A percentile compares a stretch with the other conserved stretches of the same genome.
These are phyloP conservation scores for Takifugu bimaculatus DNA, from an alignment of 2,113 vertebrate genomes.

Conservation along the genomic window DNA sequence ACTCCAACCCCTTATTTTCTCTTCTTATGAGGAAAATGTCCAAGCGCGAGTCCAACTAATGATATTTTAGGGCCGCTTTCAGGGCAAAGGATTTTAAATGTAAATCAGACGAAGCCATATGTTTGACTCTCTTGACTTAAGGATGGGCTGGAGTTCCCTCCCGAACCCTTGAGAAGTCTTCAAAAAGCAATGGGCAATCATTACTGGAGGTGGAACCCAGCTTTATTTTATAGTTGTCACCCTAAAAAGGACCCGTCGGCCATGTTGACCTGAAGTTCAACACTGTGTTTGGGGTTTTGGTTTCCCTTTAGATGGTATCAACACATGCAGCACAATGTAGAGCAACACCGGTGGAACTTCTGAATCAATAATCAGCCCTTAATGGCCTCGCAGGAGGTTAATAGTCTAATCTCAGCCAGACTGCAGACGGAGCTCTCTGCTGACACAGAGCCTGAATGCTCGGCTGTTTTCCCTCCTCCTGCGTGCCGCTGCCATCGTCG, in stretches of 20 bases:
- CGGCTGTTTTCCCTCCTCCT: conserved; percentile 19
- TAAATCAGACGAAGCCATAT: not conserved
- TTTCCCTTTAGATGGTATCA: not conserved
- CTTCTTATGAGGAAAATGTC: too few species aligned
- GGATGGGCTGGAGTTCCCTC: too few species aligned
- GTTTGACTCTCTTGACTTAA: too few species aligned
- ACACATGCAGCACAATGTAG: not conserved
- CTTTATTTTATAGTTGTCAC: too few species aligned
- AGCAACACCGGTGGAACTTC: conserved; percentile 13
- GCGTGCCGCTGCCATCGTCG: conserved; percentile 20
- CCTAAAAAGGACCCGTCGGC: too few species aligned
- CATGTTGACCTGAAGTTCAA: not conserved
- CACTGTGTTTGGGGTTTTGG: not conserved
- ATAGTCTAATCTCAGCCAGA: conserved; percentile 32
- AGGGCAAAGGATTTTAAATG: not conserved
- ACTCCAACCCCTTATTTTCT: too few species aligned
- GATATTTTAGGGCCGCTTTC: too few species aligned
- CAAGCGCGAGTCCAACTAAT: too few species aligned
- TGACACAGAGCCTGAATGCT: conserved; percentile 26
- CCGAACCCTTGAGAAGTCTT: too few species aligned
- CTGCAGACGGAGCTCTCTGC: conserved; percentile 21
- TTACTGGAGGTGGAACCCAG: too few species aligned
- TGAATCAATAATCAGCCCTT: conserved; percentile 24
- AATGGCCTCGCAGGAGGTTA: conserved; percentile 12
- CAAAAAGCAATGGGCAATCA: too few species aligned